Percentiles rank a stretch among this genome's conserved stretches.
Conservation (phyloP, 2,113 vertebrate species). For the Heptranchias perlo region DNA sequence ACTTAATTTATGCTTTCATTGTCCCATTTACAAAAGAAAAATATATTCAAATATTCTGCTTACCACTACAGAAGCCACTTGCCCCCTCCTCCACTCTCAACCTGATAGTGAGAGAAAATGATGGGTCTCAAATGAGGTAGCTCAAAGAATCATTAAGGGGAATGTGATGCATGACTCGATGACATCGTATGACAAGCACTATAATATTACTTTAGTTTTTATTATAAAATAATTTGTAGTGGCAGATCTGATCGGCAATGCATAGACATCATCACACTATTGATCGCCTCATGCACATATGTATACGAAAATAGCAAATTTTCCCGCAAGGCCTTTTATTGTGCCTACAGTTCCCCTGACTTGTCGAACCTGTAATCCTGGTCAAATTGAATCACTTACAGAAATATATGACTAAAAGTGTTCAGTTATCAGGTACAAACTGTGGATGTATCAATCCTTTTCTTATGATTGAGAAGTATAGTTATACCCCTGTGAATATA, state of each 20-base stretch:
- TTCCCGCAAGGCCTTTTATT: no score
- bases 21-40: not conserved
- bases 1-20: not conserved
- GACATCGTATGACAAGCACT: not conserved
- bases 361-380: no score
- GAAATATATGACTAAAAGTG: not conserved
- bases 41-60: not conserved
- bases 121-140: not conserved
- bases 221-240: not conserved
- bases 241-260: not conserved
- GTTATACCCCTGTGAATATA: not conserved
- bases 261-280: not conserved
- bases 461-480: not conserved
- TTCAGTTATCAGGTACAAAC: not conserved
- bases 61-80: not conserved
- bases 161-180: not conserved
- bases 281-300: no score
- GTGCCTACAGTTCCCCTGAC: no score
- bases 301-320: no score
- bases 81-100: not conserved
- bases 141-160: not conserved
- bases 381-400: not conserved
- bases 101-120: not conserved
- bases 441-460: not conserved
- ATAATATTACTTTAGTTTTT: not conserved